A percentile compares a stretch with the other conserved stretches of the same genome.
Conservation (phyloP, 1,140 invertebrate species). For the Eumeta japonica region DNA sequence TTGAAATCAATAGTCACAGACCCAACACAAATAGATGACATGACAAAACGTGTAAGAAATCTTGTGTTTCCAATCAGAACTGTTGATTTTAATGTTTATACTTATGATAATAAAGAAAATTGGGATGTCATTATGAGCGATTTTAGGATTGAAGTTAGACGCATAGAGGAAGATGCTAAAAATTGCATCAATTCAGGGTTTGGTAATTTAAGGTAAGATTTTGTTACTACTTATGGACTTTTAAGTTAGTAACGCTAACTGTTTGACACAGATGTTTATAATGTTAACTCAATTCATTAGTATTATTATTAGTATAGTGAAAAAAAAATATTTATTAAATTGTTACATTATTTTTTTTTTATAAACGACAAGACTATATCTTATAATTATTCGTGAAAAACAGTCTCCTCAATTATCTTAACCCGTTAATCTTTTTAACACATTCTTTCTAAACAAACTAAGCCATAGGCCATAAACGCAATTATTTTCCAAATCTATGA, state of each 20-base stretch:
- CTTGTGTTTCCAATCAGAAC: constrained; percentile 72
- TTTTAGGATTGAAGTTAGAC: constrained; percentile 72
- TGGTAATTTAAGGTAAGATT: constrained; percentile 62
- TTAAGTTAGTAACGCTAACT: neutral
- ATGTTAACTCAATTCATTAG: too few relatives aligned
- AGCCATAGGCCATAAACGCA: too few relatives aligned
- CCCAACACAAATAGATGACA: constrained; percentile 79
- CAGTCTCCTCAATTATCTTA: too few relatives aligned
- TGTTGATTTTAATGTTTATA: constrained; percentile 81
- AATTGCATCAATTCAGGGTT: constrained; percentile 86
- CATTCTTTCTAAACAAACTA: too few relatives aligned
- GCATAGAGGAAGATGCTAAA: constrained; percentile 79
- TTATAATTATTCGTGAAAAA: too few relatives aligned
- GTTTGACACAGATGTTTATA: too few relatives aligned
- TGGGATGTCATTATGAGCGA: constrained; percentile 79
- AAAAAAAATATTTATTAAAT: too few relatives aligned
- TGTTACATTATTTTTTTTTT: too few relatives aligned
- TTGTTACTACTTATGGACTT: neutral
- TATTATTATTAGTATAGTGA: too few relatives aligned
- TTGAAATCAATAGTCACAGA: constrained; percentile 83
- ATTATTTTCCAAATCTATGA: too few relatives aligned
- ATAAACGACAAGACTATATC: too few relatives aligned
- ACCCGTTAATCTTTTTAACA: too few relatives aligned
- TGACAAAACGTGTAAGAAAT: constrained; percentile 70
- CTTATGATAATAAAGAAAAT: constrained; percentile 70